phyloP scores from a whole-genome alignment of 2,113 vertebrate genomes.

The Pogonocichla stellata region DNA sequence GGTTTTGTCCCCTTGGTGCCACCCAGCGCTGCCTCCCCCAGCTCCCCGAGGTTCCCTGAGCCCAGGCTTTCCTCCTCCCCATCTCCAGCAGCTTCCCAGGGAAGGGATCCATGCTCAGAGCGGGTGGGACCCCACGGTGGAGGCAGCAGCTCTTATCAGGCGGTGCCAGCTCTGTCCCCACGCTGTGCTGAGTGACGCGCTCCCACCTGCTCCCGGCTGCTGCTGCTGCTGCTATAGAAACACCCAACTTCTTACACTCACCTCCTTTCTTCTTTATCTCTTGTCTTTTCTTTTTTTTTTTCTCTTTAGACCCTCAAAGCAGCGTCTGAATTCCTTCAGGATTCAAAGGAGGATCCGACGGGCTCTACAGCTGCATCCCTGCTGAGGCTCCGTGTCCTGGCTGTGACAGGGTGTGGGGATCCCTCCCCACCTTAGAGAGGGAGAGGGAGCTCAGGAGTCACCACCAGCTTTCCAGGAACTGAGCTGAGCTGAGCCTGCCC shows the following conservation, averaged over 20 bases:
- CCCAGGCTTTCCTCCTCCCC: not conserved
- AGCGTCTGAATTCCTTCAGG: not conserved
- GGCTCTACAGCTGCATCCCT: not conserved
- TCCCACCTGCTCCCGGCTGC: conserved; percentile 30
- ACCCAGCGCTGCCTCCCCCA: not conserved
- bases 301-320: not conserved
- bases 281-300: not conserved
- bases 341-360: not conserved
- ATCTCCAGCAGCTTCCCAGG: not conserved
- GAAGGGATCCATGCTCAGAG: not conserved
- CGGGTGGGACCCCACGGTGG: not conserved
- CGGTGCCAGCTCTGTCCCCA: conserved; percentile 37
- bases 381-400: not conserved
- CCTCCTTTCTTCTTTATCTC: not conserved
- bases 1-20: not conserved
- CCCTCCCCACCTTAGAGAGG: not conserved
- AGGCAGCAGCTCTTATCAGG: conserved; percentile 9
- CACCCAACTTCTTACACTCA: conserved; percentile 22
- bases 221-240: conserved; percentile 61
- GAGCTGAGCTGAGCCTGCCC: not conserved
- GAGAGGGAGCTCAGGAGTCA: not conserved
- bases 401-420: not conserved
- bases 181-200: conserved; percentile 25
- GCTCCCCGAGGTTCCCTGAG: not conserved
- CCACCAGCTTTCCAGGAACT: not conserved